phyloP scores from a whole-genome alignment of 2,113 vertebrate genomes.

The Jaculus jaculus region DNA sequence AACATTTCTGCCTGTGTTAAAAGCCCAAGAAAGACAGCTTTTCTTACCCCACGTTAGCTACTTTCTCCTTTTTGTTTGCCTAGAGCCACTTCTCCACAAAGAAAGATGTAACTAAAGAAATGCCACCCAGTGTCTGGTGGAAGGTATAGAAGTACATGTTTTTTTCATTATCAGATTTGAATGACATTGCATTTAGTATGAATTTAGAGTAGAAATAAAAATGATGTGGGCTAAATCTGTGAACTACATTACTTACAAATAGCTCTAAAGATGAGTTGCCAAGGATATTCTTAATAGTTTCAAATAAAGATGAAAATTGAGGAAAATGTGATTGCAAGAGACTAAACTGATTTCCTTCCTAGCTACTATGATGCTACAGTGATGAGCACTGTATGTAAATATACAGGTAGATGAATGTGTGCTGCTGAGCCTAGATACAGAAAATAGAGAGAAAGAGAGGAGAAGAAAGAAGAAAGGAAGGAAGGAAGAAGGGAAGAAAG shows the following conservation, averaged over 20 bases:
- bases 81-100: conserved; percentile 34
- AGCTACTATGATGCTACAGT: conserved; percentile 2
- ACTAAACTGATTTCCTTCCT: conserved; percentile 64
- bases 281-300: conserved; percentile 64
- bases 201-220: conserved; percentile 70
- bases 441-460: too few relatives aligned
- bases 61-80: conserved; percentile 53
- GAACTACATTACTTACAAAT: conserved; percentile 58
- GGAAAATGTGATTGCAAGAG: conserved; percentile 64
- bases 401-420: conserved; percentile 32
- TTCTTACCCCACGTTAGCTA: conserved; percentile 26
- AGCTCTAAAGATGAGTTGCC: conserved; percentile 54
- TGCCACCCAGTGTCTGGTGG: conserved; percentile 43
- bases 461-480: too few relatives aligned
- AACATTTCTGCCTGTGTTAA: conserved; percentile 53
- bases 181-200: conserved; percentile 59
- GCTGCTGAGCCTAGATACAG: not conserved
- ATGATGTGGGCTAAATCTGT: conserved; percentile 43
- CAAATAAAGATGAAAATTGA: conserved; percentile 69
- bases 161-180: conserved; percentile 68
- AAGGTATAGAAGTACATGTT: conserved; percentile 50
- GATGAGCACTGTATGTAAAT: conserved; percentile 68
- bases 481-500: too few relatives aligned
- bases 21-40: conserved; percentile 55
- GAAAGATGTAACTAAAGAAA: conserved; percentile 60